Evolutionary conservation across 1,140 invertebrate genomes (phyloP).

Genomic region (Pinna nobilis): DNA sequence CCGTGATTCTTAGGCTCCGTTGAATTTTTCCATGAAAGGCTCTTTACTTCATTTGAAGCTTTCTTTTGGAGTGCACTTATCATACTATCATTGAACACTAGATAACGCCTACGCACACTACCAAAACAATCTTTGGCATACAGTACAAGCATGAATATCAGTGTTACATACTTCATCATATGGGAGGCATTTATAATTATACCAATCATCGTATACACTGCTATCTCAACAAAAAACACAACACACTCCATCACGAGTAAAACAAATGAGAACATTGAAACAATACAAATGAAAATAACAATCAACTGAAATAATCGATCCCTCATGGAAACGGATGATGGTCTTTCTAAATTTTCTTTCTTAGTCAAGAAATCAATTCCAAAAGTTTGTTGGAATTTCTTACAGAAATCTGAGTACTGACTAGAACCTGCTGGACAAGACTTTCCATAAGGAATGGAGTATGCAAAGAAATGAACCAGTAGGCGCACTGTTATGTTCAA

Average conservation of each 20-base stretch:
- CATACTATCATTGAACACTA: constrained; percentile 59
- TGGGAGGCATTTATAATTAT: constrained; percentile 62
- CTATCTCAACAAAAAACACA: constrained; percentile 57
- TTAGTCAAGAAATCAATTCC: constrained; percentile 11
- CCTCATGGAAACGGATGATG: constrained; percentile 3
- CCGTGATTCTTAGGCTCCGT: constrained; percentile 50
- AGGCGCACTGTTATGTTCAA: constrained; percentile 24
- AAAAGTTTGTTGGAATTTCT: too few species aligned
- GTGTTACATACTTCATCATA: constrained; percentile 54
- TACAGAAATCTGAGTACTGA: not conserved
- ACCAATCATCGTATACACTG: constrained; percentile 65
- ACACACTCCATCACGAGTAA: constrained; percentile 60
- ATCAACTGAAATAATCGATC: constrained; percentile 46
- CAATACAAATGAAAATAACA: constrained; percentile 50
- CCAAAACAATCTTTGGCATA: constrained; percentile 59
- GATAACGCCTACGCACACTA: constrained; percentile 56
- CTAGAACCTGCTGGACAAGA: constrained; percentile 19
- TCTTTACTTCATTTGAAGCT: constrained; percentile 48
- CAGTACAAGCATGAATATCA: constrained; percentile 56
- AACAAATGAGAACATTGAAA: constrained; percentile 57
- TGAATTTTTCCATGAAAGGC: constrained; percentile 35
- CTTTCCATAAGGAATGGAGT: constrained; percentile 43
- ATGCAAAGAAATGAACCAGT: constrained; percentile 39
- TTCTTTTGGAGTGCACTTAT: constrained; percentile 38
- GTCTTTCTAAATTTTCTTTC: constrained; percentile 19